Conservation (phyloP, 2,888 invertebrate genomes). For the Brenthis hecate region DNA sequence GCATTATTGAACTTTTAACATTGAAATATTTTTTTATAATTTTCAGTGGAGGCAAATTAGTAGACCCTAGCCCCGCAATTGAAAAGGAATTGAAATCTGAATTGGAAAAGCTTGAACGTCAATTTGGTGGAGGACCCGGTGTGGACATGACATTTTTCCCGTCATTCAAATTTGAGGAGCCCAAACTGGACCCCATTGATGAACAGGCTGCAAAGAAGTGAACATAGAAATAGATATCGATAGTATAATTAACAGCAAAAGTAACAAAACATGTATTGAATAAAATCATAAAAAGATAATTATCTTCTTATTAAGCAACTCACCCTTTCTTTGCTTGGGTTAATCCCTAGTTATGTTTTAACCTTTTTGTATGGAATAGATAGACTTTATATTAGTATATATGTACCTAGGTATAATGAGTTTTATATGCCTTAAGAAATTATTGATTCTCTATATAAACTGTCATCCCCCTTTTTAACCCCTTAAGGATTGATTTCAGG, state of each 20-base stretch:
- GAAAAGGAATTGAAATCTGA: constrained; percentile 89
- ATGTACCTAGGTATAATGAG: no score
- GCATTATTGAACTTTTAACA: no score
- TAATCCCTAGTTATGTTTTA: no score
- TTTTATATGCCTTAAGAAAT: no score
- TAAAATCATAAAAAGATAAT: constrained; percentile 18
- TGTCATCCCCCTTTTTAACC: no score
- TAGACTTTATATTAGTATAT: no score
- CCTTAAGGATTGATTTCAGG: no score
- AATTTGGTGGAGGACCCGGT: constrained; percentile 89
- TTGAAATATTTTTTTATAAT: constrained; percentile 2
- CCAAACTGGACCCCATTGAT: constrained; percentile 86
- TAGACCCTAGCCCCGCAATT: constrained; percentile 90
- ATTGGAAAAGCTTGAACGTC: constrained; percentile 89
- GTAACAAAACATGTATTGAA: constrained; percentile 1
- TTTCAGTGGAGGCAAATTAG: constrained; percentile 89
- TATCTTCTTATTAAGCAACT: constrained; percentile 6
- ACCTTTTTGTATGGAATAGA: no score
- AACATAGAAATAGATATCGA: constrained; percentile 41
- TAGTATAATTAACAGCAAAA: constrained; percentile 18
- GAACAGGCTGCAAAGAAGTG: constrained; percentile 67
- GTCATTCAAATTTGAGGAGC: constrained; percentile 89
- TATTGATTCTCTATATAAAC: no score
- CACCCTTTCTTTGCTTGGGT: no score
- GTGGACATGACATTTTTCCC: constrained; percentile 96